Percentiles rank a stretch among this genome's conserved stretches.
phyloP scores from a whole-genome alignment of 2,888 invertebrate species.

The Sinohyriopsis cumingii region DNA sequence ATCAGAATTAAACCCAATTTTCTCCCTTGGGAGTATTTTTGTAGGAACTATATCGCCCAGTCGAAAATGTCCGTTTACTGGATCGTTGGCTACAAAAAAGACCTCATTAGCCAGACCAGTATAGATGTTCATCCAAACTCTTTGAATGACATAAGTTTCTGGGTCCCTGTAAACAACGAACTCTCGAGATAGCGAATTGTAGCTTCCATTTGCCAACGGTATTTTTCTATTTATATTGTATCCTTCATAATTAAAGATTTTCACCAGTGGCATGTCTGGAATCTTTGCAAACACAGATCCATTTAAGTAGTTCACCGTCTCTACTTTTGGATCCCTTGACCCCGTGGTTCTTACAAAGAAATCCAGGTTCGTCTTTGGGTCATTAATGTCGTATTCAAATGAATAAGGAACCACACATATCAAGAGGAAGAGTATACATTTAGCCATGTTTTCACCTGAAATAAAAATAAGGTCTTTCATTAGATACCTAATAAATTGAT shows the following conservation, averaged over 20 bases:
- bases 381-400: conserved; percentile 16
- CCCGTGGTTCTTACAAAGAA: conserved; percentile 28
- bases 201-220: conserved; percentile 29
- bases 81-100: conserved; percentile 42
- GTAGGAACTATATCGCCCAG: conserved; percentile 16
- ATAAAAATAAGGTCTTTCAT: too few relatives aligned
- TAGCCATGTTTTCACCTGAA: too few relatives aligned
- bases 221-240: conserved; percentile 41
- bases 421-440: too few relatives aligned
- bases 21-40: conserved; percentile 5
- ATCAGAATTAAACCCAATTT: conserved; percentile 29
- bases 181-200: conserved; percentile 37
- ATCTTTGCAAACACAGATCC: conserved; percentile 35
- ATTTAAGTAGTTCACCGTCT: conserved; percentile 31
- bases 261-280: conserved; percentile 17
- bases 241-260: conserved; percentile 45
- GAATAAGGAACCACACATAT: too few relatives aligned
- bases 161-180: conserved; percentile 41
- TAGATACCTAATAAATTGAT: too few relatives aligned
- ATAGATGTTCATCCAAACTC: conserved; percentile 36
- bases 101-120: conserved; percentile 36
- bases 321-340: conserved; percentile 21
- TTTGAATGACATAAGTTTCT: conserved; percentile 28
- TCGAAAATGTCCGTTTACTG: conserved; percentile 29
- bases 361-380: conserved; percentile 33